Conservation (phyloP, 1,140 invertebrate species). For the Agrilus planipennis region DNA sequence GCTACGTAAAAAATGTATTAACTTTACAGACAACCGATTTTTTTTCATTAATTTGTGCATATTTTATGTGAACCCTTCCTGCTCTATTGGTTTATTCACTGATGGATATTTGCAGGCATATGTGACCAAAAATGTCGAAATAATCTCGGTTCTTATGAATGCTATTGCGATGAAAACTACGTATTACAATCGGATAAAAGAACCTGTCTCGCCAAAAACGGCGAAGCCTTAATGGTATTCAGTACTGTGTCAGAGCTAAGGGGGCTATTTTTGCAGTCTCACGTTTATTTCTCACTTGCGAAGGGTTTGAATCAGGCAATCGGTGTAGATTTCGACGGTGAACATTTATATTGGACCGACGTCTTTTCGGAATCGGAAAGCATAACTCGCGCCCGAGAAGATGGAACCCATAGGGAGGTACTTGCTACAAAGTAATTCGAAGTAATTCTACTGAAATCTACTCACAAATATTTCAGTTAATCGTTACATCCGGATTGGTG, state of each 20-base stretch:
- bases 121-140: conserved; percentile 84
- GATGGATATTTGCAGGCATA: conserved; percentile 31
- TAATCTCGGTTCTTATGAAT: conserved; percentile 59
- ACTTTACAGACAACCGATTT: too few relatives aligned
- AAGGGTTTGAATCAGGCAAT: conserved; percentile 45
- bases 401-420: conserved; percentile 44
- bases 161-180: conserved; percentile 69
- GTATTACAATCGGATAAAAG: conserved; percentile 47
- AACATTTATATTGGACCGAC: conserved; percentile 63
- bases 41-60: too few relatives aligned
- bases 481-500: conserved; percentile 53
- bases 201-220: conserved; percentile 57
- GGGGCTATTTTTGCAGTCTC: conserved; percentile 36
- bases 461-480: conserved; percentile 34
- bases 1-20: too few relatives aligned
- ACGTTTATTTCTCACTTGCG: conserved; percentile 36
- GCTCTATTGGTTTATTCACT: too few relatives aligned
- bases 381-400: conserved; percentile 45
- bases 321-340: conserved; percentile 53
- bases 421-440: conserved; percentile 16
- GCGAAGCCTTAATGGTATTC: conserved; percentile 51
- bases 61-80: too few relatives aligned
- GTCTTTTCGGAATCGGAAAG: conserved; percentile 49
- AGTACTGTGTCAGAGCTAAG: conserved; percentile 41
- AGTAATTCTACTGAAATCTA: too few relatives aligned